These are phyloP conservation scores for Cataglyphis livida DNA, from an alignment of 2,888 invertebrate species.

Conservation along the genomic window DNA sequence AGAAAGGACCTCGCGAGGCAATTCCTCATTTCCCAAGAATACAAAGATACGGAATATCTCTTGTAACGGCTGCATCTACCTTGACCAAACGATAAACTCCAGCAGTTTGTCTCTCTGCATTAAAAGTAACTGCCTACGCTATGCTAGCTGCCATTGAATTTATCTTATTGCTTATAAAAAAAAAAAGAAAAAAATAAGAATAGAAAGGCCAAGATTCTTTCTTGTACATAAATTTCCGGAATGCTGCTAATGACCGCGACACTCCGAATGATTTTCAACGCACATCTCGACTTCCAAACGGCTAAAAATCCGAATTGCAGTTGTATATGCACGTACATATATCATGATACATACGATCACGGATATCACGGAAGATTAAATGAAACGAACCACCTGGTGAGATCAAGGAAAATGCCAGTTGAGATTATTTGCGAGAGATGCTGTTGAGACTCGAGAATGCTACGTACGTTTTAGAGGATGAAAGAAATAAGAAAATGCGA, in stretches of 20 bases:
- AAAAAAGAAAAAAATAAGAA: constrained; percentile 2
- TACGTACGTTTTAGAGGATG: constrained; percentile 33
- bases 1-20: constrained; percentile 6
- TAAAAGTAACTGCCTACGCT: constrained; percentile 64
- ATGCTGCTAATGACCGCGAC: constrained; percentile 61
- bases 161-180: constrained; percentile 56
- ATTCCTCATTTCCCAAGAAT: constrained; percentile 17
- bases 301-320: constrained; percentile 35
- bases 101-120: constrained; percentile 39
- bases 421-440: constrained; percentile 59
- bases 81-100: constrained; percentile 53
- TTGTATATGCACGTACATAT: neutral
- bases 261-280: constrained; percentile 29
- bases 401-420: constrained; percentile 47
- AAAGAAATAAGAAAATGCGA: constrained; percentile 37
- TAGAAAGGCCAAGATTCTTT: constrained; percentile 43
- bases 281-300: constrained; percentile 49
- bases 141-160: constrained; percentile 53
- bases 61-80: constrained; percentile 50
- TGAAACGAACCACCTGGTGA: constrained; percentile 33
- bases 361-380: constrained; percentile 57
- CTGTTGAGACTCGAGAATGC: constrained; percentile 39
- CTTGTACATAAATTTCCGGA: constrained; percentile 55
- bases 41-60: constrained; percentile 23
- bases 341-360: neutral